A percentile compares a stretch with the other conserved stretches of the same genome.
Conservation (phyloP, 2,113 vertebrate genomes). For the Alosa alosa region DNA sequence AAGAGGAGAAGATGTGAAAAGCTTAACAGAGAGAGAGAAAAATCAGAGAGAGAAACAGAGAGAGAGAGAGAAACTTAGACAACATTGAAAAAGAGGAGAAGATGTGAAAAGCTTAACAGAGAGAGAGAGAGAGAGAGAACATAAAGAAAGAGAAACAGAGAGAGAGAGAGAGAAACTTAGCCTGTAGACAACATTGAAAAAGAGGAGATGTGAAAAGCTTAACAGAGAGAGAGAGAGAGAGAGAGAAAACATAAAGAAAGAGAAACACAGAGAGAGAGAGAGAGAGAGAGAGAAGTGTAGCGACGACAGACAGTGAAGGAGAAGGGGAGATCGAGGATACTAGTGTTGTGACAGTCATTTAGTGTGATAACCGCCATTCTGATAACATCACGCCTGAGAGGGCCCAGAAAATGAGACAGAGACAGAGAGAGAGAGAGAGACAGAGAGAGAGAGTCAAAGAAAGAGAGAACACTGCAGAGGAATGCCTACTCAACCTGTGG, state of each 20-base stretch:
- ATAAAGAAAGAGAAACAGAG: too few species aligned
- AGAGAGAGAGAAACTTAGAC: not conserved
- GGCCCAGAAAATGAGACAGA: too few species aligned
- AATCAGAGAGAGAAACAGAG: too few species aligned
- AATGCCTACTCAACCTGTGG: not conserved
- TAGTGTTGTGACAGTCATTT: not conserved
- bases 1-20: not conserved
- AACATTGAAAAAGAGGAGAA: not conserved
- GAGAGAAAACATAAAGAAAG: too few species aligned
- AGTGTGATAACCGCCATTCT: too few species aligned
- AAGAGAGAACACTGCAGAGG: not conserved
- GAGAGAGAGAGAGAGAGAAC: too few species aligned
- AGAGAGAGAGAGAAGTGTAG: too few species aligned
- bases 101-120: not conserved
- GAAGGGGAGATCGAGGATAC: not conserved
- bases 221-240: too few species aligned
- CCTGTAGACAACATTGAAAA: not conserved
- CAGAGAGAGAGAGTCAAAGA: not conserved
- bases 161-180: not conserved
- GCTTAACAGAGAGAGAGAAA: not conserved
- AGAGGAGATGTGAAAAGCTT: too few species aligned
- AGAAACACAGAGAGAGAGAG: too few species aligned
- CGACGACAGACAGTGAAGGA: not conserved
- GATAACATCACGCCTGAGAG: too few species aligned
- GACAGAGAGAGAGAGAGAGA: not conserved